These are phyloP conservation scores for Spinus olivaceus DNA, from an alignment of 2,797 vertebrate genomes.

Conservation along the genomic window DNA sequence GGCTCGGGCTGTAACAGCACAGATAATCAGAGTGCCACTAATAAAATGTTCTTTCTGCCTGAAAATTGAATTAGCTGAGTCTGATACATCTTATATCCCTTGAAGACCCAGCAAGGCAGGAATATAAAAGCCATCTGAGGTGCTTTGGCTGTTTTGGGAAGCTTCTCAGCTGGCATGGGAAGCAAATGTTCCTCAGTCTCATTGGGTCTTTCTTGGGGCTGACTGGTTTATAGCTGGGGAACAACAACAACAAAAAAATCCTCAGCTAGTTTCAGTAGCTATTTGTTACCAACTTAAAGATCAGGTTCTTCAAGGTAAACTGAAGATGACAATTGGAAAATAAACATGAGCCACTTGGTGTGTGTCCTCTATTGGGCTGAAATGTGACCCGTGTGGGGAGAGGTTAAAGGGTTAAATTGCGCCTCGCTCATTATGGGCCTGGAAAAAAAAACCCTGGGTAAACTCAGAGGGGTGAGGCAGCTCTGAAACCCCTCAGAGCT, in stretches of 20 bases:
- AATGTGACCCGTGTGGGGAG: slow-evolving; percentile 43
- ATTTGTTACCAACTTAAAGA: slow-evolving; percentile 52
- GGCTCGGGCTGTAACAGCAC: not conserved
- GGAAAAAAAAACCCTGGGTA: not conserved
- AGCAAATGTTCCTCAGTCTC: slow-evolving; percentile 3
- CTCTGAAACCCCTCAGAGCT: not conserved
- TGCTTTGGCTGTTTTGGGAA: slow-evolving; percentile 9
- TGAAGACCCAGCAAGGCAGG: not conserved
- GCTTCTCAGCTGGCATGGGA: slow-evolving; percentile 5
- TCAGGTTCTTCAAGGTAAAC: slow-evolving; percentile 64
- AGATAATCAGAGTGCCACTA: not conserved
- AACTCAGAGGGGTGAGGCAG: not conserved
- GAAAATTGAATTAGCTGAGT: slow-evolving; percentile 8
- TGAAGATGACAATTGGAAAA: slow-evolving; percentile 58
- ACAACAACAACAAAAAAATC: not conserved
- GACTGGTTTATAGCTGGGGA: slow-evolving; percentile 5
- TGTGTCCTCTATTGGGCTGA: slow-evolving; percentile 34
- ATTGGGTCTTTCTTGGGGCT: not conserved
- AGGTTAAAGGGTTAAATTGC: slow-evolving; percentile 55
- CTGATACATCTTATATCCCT: slow-evolving; percentile 28
- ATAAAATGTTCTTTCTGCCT: not conserved
- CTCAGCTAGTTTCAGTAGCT: slow-evolving; percentile 48
- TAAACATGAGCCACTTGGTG: slow-evolving; percentile 31
- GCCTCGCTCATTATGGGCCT: not conserved
- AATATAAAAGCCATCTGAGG: not conserved